Evolutionary conservation across 2,113 vertebrate species (phyloP).

Genomic region (Lucifuga dentata): DNA sequence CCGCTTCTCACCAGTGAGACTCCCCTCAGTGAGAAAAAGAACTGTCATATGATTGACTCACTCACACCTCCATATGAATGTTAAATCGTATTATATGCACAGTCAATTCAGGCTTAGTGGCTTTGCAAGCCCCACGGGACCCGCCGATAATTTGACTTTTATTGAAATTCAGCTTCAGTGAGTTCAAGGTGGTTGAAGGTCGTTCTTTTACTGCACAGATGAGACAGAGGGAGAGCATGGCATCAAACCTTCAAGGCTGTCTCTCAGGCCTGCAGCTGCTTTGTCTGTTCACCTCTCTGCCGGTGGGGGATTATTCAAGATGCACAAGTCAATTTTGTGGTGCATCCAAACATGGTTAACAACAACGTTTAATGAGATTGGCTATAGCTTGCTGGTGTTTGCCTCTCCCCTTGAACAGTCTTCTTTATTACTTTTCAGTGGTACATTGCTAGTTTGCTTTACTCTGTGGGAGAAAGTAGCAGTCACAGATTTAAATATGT

Average conservation of each 20-base stretch:
- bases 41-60: slow-evolving; percentile 75
- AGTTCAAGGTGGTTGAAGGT: slow-evolving; percentile 81
- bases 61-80: slow-evolving; percentile 78
- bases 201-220: slow-evolving; percentile 58
- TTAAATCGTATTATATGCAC: slow-evolving; percentile 72
- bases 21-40: slow-evolving; percentile 39
- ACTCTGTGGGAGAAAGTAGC: slow-evolving; percentile 22
- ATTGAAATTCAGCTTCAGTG: slow-evolving; percentile 79
- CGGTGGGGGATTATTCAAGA: slow-evolving; percentile 43
- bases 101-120: slow-evolving; percentile 62
- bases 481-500: slow-evolving; percentile 29
- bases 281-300: slow-evolving; percentile 37
- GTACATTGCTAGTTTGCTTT: slow-evolving; percentile 13
- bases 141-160: slow-evolving; percentile 80
- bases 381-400: slow-evolving; percentile 54
- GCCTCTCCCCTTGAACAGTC: slow-evolving; percentile 18
- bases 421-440: slow-evolving; percentile 54
- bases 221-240: slow-evolving; percentile 37
- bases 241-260: slow-evolving; percentile 51
- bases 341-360: slow-evolving; percentile 71
- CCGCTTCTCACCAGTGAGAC: slow-evolving; percentile 30
- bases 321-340: slow-evolving; percentile 60
- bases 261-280: slow-evolving; percentile 10
- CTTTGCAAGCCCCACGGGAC: slow-evolving; percentile 58
- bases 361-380: slow-evolving; percentile 67